phyloP scores from a whole-genome alignment of 2,888 invertebrate genomes.

The Rhamphomyia laevipes region DNA sequence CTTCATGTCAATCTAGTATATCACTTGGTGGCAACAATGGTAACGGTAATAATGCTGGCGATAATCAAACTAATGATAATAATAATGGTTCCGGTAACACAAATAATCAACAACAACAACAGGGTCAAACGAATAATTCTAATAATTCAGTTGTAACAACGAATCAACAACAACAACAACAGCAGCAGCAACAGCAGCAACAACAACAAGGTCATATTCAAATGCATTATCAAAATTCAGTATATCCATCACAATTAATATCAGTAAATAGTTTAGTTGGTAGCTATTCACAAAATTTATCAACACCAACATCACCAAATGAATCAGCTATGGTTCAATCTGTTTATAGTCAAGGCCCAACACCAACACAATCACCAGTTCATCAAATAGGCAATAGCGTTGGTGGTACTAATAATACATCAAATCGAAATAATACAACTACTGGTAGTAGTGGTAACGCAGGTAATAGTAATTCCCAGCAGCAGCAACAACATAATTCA shows the following conservation, averaged over 20 bases:
- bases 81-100: slow-evolving; percentile 20
- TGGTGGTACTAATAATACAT: slow-evolving; percentile 10
- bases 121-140: slow-evolving; percentile 18
- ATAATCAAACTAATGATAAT: slow-evolving; percentile 18
- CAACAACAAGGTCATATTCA: slow-evolving; percentile 22
- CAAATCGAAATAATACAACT: too few relatives aligned
- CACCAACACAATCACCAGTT: slow-evolving; percentile 37
- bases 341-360: slow-evolving; percentile 39
- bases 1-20: slow-evolving; percentile 48
- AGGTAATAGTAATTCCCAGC: background rate
- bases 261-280: slow-evolving; percentile 41
- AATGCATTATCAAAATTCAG: slow-evolving; percentile 20
- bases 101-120: slow-evolving; percentile 20
- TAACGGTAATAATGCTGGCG: slow-evolving; percentile 32
- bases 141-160: slow-evolving; percentile 5
- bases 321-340: slow-evolving; percentile 42
- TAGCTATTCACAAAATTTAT: slow-evolving; percentile 41
- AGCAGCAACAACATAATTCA: background rate
- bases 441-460: slow-evolving; percentile 16
- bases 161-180: slow-evolving; percentile 20
- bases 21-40: slow-evolving; percentile 33
- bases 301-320: slow-evolving; percentile 45
- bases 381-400: slow-evolving; percentile 20
- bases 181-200: slow-evolving; percentile 23
- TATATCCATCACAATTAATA: slow-evolving; percentile 37